phyloP scores from a whole-genome alignment of 2,113 vertebrate genomes.

The Rafetus swinhoei region DNA sequence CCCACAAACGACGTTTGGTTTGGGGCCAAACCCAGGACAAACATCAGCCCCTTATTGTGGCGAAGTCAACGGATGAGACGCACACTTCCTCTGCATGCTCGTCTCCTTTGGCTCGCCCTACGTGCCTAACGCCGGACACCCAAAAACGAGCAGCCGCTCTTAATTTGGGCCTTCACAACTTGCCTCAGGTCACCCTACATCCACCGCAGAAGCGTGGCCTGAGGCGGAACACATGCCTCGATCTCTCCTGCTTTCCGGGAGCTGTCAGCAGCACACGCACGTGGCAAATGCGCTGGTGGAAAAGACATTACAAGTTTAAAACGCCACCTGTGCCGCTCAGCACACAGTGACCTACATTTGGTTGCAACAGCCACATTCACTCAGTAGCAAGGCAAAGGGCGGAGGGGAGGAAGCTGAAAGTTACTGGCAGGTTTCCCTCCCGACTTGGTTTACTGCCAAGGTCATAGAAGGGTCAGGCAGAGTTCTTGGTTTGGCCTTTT shows the following conservation, averaged over 20 bases:
- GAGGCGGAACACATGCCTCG: background rate
- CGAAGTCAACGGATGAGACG: background rate
- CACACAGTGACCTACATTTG: conserved; percentile 41
- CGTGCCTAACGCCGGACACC: background rate
- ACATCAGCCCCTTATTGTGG: background rate
- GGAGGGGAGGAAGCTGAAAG: conserved; percentile 33
- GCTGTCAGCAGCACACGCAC: background rate
- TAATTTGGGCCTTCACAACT: background rate
- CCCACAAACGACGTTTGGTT: fast-evolving
- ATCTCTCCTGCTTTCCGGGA: background rate
- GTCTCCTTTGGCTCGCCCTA: background rate
- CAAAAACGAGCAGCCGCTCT: background rate
- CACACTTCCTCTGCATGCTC: background rate
- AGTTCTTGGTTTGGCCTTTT: conserved; percentile 38
- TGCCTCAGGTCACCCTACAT: background rate
- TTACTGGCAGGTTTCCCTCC: conserved; percentile 51
- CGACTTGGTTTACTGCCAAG: conserved; percentile 38
- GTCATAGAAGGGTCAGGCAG: conserved; percentile 49
- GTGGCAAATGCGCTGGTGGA: background rate
- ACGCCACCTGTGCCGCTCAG: conserved; percentile 38
- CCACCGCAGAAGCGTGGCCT: background rate
- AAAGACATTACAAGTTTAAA: conserved; percentile 1
- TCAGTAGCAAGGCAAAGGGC: conserved; percentile 57
- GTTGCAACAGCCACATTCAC: conserved; percentile 9
- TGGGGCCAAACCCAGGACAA: background rate